Conservation (phyloP, 2,888 invertebrate species). For the Theodoxus fluviatilis region DNA sequence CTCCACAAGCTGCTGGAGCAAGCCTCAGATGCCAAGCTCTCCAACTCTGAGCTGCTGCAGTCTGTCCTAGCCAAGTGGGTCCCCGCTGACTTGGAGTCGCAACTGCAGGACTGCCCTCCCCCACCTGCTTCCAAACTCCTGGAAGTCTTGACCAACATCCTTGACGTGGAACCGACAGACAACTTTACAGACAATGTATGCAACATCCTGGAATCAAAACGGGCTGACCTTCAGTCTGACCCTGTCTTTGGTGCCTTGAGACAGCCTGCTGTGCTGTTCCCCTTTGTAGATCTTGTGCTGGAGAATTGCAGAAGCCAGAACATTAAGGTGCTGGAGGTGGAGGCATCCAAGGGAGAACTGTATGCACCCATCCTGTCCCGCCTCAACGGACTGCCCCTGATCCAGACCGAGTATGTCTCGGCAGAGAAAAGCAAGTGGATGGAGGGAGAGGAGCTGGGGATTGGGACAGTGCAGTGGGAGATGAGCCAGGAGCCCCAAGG, state of each 20-base stretch:
- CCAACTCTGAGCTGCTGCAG: conserved; percentile 15
- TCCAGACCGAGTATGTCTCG: conserved; percentile 72
- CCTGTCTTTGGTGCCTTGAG: conserved; percentile 35
- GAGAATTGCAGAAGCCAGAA: conserved; percentile 80
- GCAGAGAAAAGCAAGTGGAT: too few relatives aligned
- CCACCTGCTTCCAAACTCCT: conserved; percentile 29
- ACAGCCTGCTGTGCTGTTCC: conserved; percentile 48
- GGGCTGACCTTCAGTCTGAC: conserved; percentile 39
- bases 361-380: conserved; percentile 40
- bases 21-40: background rate
- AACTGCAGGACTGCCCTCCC: conserved; percentile 6
- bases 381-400: conserved; percentile 76
- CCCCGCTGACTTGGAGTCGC: background rate
- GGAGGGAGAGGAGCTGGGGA: conserved; percentile 69
- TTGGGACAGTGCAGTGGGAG: conserved; percentile 76
- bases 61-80: background rate
- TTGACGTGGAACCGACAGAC: too few relatives aligned
- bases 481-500: conserved; percentile 67
- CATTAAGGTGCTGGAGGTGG: conserved; percentile 78
- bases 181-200: conserved; percentile 31
- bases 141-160: conserved; percentile 32
- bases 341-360: conserved; percentile 36
- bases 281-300: conserved; percentile 75
- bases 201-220: conserved; percentile 30
- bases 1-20: conserved; percentile 22